Base-by-base conservation (phyloP, 2,888 invertebrate genomes). In the Dicranocentrus wangi region DNA sequence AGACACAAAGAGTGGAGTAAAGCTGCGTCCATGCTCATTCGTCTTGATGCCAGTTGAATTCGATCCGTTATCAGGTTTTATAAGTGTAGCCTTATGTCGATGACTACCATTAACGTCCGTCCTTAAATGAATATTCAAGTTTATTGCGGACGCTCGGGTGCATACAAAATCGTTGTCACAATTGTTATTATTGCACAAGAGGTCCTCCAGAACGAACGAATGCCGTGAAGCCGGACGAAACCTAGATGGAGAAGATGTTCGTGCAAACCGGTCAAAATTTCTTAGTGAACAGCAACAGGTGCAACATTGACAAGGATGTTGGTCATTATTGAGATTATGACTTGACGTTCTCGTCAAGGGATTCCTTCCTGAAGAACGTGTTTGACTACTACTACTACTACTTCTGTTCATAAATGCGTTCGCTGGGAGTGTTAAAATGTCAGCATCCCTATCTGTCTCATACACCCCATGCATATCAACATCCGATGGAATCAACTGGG, bases 131-230 rank as follows among this genome's bases (percentile, higher is more conserved):
- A 39, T 13, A 2, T 17, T 28, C 1, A 66, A n/a, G n/a, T 47
- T 66, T 1, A 66, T 17, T 27, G 51, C 66, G 1, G 66, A 66
- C 2, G 47, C 51, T 17, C 66, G 23, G 1, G 66, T 66, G 28
- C 42, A 66, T n/a, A 66, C 17, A n/a, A 15, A 15, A 8, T 10
- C 17, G 42, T 63, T 42, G 2, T 42, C 15, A 21, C n/a, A n/a
- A 17, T 19, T 53, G 17, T 25, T 28, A 3, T 51, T n/a, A 7
- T 66, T 42, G 17, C 17, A 10, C 8, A 28, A 47, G 1, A 51
- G 7, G 1, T 51, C 66, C 10, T 43, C 66, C 7, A 51, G 47
- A 47, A 66, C 17, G 13, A 43, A 60, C 2, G 32, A 2, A 19
- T 60, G 65, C 15, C n/a, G 17, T 42, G 65, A 21, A 27, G 21